Evolutionary conservation across 2,113 vertebrate genomes (phyloP).

Genomic region (human (Homo sapiens)): DNA sequence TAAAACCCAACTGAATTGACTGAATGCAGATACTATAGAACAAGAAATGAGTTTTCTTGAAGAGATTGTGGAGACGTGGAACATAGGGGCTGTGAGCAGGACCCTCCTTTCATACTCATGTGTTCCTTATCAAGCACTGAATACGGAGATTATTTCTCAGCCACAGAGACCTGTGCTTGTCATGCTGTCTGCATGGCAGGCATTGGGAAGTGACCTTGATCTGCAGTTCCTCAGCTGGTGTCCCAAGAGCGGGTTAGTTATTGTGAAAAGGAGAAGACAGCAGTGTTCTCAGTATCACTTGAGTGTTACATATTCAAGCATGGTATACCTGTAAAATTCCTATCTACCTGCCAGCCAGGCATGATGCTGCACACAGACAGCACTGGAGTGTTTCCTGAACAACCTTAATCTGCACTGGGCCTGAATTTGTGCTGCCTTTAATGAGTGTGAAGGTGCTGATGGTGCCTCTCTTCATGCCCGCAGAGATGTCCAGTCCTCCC

Average conservation of each 20-base stretch:
- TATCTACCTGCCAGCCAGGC: too few relatives aligned
- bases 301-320: neutral
- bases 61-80: neutral
- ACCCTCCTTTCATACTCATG: too few relatives aligned
- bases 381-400: neutral
- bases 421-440: neutral
- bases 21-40: too few relatives aligned
- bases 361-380: rapidly evolving
- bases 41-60: neutral
- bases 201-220: conserved; percentile 72
- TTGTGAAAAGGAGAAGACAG: neutral
- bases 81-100: neutral
- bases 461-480: neutral
- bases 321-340: neutral
- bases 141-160: too few relatives aligned
- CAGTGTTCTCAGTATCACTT: neutral
- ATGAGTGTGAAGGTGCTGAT: neutral
- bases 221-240: neutral
- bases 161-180: neutral
- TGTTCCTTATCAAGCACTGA: too few relatives aligned
- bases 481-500: neutral
- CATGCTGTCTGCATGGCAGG: conserved; percentile 18
- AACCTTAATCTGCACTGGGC: neutral
- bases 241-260: neutral
- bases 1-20: neutral